Conservation (phyloP, 2,797 vertebrate genomes). For the Sarcophilus harrisii region DNA sequence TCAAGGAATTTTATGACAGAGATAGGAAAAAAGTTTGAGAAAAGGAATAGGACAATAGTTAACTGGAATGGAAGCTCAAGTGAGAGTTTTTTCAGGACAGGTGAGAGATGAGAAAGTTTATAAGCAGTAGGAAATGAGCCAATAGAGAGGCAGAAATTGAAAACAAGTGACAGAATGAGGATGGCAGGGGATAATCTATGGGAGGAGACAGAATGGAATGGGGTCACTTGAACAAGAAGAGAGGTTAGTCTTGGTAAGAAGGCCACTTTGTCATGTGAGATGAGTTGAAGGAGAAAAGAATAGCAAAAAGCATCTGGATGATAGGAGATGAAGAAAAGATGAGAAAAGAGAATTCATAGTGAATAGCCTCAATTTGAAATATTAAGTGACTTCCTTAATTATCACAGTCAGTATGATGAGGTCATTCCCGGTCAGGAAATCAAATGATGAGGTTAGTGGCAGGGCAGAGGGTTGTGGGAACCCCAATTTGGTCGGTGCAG, state of each 20-base stretch:
- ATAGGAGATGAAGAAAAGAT: background rate
- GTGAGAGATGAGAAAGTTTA: background rate
- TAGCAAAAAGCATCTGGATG: background rate
- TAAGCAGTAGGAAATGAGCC: background rate
- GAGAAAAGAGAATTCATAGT: background rate
- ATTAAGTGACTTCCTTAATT: background rate
- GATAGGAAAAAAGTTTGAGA: too few relatives aligned
- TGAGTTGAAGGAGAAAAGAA: background rate
- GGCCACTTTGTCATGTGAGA: background rate
- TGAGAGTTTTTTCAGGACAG: background rate
- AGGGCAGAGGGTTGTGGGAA: too few relatives aligned
- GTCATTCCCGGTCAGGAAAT: too few relatives aligned
- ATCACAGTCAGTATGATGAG: background rate
- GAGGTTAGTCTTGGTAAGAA: background rate
- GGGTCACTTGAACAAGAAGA: background rate
- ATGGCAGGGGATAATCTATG: background rate
- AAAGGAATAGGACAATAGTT: background rate
- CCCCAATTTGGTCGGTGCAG: too few relatives aligned
- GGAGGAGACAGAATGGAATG: background rate
- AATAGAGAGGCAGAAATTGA: background rate
- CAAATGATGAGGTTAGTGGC: too few relatives aligned
- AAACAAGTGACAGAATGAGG: background rate
- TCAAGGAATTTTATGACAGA: background rate
- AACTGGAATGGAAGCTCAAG: background rate
- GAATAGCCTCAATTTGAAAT: background rate